Evolutionary conservation across 2,888 invertebrate species (phyloP), one percentile per base, ranked within the genome.

Genomic region (Microdon myrmicae): DNA sequence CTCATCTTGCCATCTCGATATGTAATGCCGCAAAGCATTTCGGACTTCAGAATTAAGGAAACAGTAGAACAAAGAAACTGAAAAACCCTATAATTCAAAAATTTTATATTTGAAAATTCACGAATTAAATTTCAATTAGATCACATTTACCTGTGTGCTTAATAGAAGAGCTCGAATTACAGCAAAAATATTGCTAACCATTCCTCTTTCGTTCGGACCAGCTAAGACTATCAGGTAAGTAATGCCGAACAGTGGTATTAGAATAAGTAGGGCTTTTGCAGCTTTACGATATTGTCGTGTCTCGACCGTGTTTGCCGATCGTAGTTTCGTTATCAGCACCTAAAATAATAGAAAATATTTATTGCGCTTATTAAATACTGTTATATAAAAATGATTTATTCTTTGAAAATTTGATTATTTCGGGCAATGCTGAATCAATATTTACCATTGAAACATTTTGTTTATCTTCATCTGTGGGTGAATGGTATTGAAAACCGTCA

Each of bases 11-110:
- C 80, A 80, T 37, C 76, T 74, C 45, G 76, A 72, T 22, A 79
- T 60, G 76, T 92, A 92, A 79, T 94, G 91, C 34, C 89, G 84
- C 69, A 94, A 83, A 1, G 93, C 89, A 76, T 90, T 90, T 49
- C 92, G 88, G 4, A 95, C 94, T 80, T 96, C 95, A 4, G 92
- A 91, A 81, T 95, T 95, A 74, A 94, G 85, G 81, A 95, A 95
- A 80, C 95, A 95, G 83, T 94, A 95, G 82, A 94, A 90, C 67
- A 94, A 81, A 8, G 94, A 92, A 68, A 95, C 94, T 44, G 89
- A 89, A 75, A 95, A 89, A 68, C 95, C 95, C 94, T 94, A 61
- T 31, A 25, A 54, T 22, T 34, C 7, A 37, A 26, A 5, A 19
- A 7, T 5, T 14, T 8, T 17, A n/a, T 35, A 17, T 35, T 17